Evolutionary conservation across 2,888 invertebrate genomes (phyloP).

Genomic region (Protonemura montana): DNA sequence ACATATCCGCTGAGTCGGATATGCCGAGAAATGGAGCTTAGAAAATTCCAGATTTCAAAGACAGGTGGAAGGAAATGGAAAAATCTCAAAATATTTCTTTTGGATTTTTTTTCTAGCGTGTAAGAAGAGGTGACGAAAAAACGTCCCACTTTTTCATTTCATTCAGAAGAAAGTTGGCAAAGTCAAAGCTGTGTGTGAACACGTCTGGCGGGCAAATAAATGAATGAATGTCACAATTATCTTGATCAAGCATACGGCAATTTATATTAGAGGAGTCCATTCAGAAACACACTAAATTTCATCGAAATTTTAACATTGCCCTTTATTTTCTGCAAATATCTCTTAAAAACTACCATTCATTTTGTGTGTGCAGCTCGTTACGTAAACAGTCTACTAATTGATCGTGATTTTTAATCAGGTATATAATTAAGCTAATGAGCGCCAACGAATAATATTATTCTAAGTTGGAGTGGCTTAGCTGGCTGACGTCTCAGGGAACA

Average conservation of each 20-base stretch:
- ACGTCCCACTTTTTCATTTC: background rate
- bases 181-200: background rate
- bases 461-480: background rate
- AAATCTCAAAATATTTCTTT: constrained; percentile 2
- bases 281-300: background rate
- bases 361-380: background rate
- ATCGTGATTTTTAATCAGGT: constrained; percentile 5
- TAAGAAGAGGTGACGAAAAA: background rate
- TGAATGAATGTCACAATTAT: constrained; percentile 7
- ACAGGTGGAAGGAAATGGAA: constrained; percentile 31
- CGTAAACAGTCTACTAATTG: background rate
- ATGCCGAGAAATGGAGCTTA: background rate
- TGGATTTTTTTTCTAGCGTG: background rate
- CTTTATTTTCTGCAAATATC: background rate
- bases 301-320: background rate
- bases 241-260: background rate
- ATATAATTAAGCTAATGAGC: constrained; percentile 12
- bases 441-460: background rate
- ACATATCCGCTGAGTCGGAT: background rate
- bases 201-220: background rate
- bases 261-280: background rate
- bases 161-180: background rate
- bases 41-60: background rate
- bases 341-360: background rate
- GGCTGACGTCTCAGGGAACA: background rate